These are phyloP conservation scores for Hirudo medicinalis DNA, from an alignment of 1,140 invertebrate genomes.

Conservation along the genomic window DNA sequence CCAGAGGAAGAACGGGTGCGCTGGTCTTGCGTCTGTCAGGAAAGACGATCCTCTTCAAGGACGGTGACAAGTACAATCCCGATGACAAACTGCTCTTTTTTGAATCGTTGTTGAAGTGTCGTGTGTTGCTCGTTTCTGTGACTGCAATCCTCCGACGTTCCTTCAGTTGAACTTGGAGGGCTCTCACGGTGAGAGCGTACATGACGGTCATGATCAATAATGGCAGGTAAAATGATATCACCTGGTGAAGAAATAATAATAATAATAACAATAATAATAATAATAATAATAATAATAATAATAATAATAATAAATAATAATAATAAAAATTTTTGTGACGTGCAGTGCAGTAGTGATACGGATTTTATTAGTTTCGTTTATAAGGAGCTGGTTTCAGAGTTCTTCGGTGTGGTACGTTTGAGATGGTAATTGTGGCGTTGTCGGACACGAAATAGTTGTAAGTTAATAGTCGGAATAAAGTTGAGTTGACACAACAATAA, in stretches of 20 bases:
- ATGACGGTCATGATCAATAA: slow-evolving; percentile 78
- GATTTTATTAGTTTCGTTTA: too few species aligned
- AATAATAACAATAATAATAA: too few species aligned
- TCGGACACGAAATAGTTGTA: too few species aligned
- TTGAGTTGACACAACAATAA: too few species aligned
- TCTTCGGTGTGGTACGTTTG: too few species aligned
- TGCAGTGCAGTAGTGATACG: too few species aligned
- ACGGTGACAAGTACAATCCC: background rate
- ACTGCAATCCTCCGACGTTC: slow-evolving; percentile 15
- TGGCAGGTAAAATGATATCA: slow-evolving; percentile 77
- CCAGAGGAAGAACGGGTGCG: background rate
- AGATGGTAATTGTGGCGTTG: too few species aligned
- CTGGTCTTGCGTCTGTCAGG: background rate
- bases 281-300: too few species aligned
- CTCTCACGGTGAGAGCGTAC: slow-evolving; percentile 68
- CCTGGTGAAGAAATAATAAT: background rate
- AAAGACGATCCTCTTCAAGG: background rate
- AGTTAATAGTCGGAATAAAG: too few species aligned
- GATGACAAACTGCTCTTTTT: slow-evolving; percentile 6
- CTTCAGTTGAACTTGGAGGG: slow-evolving; percentile 22
- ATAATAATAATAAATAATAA: too few species aligned
- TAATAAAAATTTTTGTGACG: too few species aligned
- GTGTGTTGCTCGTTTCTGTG: background rate
- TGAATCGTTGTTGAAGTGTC: background rate
- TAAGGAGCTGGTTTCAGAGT: too few species aligned